A percentile compares a stretch with the other conserved stretches of the same genome.
Evolutionary conservation across 1,140 invertebrate genomes (phyloP).

Genomic region (Magallana angulata): DNA sequence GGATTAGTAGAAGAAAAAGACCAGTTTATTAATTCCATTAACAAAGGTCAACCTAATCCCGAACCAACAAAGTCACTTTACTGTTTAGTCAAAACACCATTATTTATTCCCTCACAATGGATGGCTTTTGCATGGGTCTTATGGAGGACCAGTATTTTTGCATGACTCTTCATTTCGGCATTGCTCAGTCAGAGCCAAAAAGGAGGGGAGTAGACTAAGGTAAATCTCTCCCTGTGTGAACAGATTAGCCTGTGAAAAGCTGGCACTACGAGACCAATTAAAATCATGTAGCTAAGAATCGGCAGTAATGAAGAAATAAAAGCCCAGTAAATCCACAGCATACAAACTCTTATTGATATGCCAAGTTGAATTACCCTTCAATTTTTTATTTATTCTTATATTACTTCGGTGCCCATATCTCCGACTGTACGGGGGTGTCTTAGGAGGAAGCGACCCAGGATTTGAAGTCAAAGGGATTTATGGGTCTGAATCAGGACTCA

Average conservation of each 20-base stretch:
- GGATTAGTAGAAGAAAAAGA: not conserved
- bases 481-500: slow-evolving; percentile 16
- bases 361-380: slow-evolving; percentile 24
- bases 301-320: not conserved
- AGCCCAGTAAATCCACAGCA: slow-evolving; percentile 10
- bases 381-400: slow-evolving; percentile 18
- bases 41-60: slow-evolving; percentile 29
- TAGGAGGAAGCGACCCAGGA: not conserved
- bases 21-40: slow-evolving; percentile 17
- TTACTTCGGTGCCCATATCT: slow-evolving; percentile 14
- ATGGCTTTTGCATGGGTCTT: not conserved
- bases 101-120: not conserved
- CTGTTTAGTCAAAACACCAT: slow-evolving; percentile 3
- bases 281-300: slow-evolving; percentile 30
- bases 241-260: slow-evolving; percentile 12
- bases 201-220: not conserved
- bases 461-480: slow-evolving; percentile 5
- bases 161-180: not conserved
- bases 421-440: not conserved
- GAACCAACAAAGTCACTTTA: not conserved
- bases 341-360: slow-evolving; percentile 36
- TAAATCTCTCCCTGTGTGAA: slow-evolving; percentile 1
- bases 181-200: not conserved
- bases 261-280: slow-evolving; percentile 7
- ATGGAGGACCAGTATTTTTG: not conserved